Conservation (phyloP, 2,888 invertebrate genomes). For the Eupithecia vulgata region DNA sequence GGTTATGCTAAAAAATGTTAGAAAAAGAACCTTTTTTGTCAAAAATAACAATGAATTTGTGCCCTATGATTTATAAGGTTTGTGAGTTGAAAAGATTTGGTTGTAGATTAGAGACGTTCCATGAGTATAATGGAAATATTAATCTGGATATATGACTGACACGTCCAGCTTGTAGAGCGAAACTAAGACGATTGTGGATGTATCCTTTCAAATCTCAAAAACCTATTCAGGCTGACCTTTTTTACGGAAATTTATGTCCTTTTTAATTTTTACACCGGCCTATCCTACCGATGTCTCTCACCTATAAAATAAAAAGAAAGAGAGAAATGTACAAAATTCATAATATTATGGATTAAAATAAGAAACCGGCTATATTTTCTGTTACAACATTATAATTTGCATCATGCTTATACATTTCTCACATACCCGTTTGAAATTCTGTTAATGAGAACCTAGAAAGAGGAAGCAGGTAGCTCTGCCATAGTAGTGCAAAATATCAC, state of each 20-base stretch:
- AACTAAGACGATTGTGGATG: conserved; percentile 45
- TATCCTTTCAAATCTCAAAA: conserved; percentile 34
- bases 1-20: conserved; percentile 78
- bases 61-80: conserved; percentile 65
- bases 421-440: conserved; percentile 10
- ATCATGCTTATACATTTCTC: conserved; percentile 6
- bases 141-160: conserved; percentile 60
- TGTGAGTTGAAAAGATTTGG: conserved; percentile 45
- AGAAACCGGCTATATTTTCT: background rate
- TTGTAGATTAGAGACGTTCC: conserved; percentile 54
- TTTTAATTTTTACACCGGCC: background rate
- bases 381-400: background rate
- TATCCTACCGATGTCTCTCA: background rate
- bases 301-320: background rate
- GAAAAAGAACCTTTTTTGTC: conserved; percentile 59
- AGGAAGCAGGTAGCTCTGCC: conserved; percentile 50
- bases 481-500: conserved; percentile 56
- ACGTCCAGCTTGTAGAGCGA: conserved; percentile 43
- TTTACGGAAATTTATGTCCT: conserved; percentile 20
- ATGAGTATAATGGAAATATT: conserved; percentile 40
- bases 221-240: conserved; percentile 31
- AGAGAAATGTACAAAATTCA: background rate
- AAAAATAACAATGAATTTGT: conserved; percentile 56
- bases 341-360: background rate
- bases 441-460: conserved; percentile 2